Evolutionary conservation across 2,113 vertebrate species (phyloP).

Genomic region (Myodes glareolus): DNA sequence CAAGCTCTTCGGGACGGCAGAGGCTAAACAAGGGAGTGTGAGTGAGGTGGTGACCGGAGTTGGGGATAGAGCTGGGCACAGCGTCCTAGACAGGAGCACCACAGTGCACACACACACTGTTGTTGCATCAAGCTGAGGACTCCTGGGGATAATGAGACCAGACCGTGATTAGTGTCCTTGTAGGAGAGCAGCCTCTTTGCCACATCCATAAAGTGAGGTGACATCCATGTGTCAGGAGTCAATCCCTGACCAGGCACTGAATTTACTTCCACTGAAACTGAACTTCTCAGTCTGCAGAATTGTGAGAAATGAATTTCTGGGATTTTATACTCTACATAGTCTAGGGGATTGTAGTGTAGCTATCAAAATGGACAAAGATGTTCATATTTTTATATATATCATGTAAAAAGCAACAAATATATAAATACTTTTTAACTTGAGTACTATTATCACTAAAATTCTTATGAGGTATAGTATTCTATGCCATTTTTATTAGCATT

Average conservation of each 20-base stretch:
- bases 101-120: not conserved
- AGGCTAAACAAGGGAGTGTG: not conserved
- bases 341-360: not conserved
- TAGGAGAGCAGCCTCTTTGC: not conserved
- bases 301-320: not conserved
- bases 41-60: not conserved
- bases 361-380: no score
- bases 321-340: not conserved
- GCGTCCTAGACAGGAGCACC: not conserved
- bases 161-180: not conserved
- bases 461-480: not conserved
- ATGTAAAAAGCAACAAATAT: no score
- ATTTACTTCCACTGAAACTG: not conserved
- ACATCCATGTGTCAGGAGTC: not conserved
- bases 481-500: not conserved
- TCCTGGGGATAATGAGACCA: not conserved
- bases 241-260: not conserved
- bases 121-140: no score
- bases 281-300: not conserved
- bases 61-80: fast-evolving
- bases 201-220: not conserved
- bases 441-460: not conserved
- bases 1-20: not conserved
- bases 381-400: no score
- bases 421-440: not conserved